phyloP scores from a whole-genome alignment of 1,140 invertebrate genomes.

The Zaprionus gabonicus region DNA sequence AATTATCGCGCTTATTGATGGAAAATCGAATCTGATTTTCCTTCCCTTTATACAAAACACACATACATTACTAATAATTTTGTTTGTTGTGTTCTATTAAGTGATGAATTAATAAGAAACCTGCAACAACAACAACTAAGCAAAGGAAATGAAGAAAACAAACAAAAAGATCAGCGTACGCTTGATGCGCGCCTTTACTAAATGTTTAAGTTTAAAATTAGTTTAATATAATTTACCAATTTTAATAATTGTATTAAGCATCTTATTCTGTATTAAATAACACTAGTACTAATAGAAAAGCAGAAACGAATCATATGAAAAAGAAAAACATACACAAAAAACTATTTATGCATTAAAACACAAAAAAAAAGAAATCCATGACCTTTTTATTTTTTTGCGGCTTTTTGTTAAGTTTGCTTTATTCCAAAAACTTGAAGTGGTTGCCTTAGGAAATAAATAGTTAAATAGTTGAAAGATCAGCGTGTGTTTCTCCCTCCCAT shows the following conservation, averaged over 20 bases:
- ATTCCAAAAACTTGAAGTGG: slow-evolving; percentile 12
- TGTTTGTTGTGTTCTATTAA: slow-evolving; percentile 45
- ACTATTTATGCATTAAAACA: slow-evolving; percentile 72
- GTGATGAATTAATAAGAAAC: slow-evolving; percentile 23
- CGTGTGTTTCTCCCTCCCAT: not conserved
- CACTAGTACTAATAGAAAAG: slow-evolving; percentile 71
- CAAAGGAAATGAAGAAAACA: slow-evolving; percentile 8
- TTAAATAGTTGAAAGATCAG: slow-evolving; percentile 22
- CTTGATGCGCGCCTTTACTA: slow-evolving; percentile 67
- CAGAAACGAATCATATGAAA: slow-evolving; percentile 50
- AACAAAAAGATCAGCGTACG: slow-evolving; percentile 51
- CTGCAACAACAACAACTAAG: slow-evolving; percentile 31
- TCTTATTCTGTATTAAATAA: slow-evolving; percentile 73
- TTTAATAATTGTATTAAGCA: slow-evolving; percentile 68
- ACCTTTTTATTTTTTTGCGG: slow-evolving; percentile 43
- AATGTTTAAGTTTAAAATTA: slow-evolving; percentile 71
- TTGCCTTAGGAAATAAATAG: slow-evolving; percentile 33
- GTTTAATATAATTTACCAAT: slow-evolving; percentile 71
- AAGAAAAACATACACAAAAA: slow-evolving; percentile 57
- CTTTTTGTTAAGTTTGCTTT: slow-evolving; percentile 40
- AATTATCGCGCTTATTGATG: slow-evolving; percentile 22
- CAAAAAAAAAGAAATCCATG: slow-evolving; percentile 13
- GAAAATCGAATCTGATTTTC: slow-evolving; percentile 35
- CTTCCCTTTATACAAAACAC: slow-evolving; percentile 11
- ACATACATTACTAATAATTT: not conserved